Base-by-base conservation (phyloP, 2,888 invertebrate genomes). In the Agrilus cyanescens region DNA sequence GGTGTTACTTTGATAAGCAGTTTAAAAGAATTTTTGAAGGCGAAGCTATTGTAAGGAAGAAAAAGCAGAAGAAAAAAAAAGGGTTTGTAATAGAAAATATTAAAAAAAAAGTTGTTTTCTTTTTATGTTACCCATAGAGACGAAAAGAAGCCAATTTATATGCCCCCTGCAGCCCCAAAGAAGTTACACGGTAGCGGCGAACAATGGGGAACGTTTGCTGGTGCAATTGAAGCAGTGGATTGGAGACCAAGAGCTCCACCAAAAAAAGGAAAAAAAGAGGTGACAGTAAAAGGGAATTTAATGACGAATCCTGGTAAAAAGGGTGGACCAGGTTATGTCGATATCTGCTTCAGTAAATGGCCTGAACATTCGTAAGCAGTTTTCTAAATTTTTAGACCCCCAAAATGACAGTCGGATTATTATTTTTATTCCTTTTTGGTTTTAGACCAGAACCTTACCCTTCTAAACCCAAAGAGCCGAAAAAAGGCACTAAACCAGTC, bases 311-410 rank as follows among this genome's bases (percentile, higher is more conserved):
- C 67, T 15, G 63, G 57, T 1, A 70, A 67, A 53, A 61, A 66
- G 38, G 75, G 75, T 7, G 73, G 73, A 2, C 67, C 67, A 14
- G 75, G 75, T 20, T 74, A 73, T 54, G 55, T 58, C 1, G 58
- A 74, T 49, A 71, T 73, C 41, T 63, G 68, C 33, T 46, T 75
- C 2, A 69, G 61, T 43, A 68, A 67, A 48, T 75, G 70, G 55
- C 71, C 73, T 0, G 50, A 51, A 44, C 60, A 66, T 44, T 49
- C 49, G 61, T 62, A 53, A 50, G 49, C 48, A 31, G 13, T 4
- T 12, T 36, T 14, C 2, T 3, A 12, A 10, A 38, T 30, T 20
- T 38, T 36, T 16, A 16, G 10, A 18, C 13, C 13, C 6, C 8
- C 10, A 20, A 3, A 41, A 45, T 37, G 37, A 33, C 38, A 41